phyloP scores from a whole-genome alignment of 92 coral and sea anemone genomes.

The Hydrozoanthus gracilis region DNA sequence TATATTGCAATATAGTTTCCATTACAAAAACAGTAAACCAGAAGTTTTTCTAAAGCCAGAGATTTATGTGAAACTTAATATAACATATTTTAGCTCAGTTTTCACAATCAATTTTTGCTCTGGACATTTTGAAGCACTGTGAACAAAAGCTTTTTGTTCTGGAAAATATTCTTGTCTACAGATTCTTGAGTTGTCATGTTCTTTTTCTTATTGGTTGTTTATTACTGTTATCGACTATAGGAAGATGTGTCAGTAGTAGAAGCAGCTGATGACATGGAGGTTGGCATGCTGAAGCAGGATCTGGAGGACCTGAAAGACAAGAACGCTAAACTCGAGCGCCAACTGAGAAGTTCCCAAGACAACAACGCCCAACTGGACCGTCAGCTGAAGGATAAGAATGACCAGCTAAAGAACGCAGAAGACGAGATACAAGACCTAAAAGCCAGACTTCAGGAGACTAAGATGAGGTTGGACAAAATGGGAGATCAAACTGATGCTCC shows the following conservation, averaged over 20 bases:
- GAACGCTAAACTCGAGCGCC: slow-evolving; percentile 80
- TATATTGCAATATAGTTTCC: neutral
- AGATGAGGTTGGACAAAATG: slow-evolving; percentile 74
- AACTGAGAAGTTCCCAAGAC: slow-evolving; percentile 72
- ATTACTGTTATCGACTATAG: neutral
- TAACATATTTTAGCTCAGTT: neutral
- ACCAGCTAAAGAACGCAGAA: slow-evolving; percentile 78
- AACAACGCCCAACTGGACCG: slow-evolving; percentile 75
- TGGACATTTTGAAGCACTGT: neutral
- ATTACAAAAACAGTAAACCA: neutral
- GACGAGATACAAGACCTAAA: slow-evolving; percentile 89
- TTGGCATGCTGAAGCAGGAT: slow-evolving; percentile 77
- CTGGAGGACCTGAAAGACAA: slow-evolving; percentile 80
- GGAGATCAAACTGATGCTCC: slow-evolving; percentile 93
- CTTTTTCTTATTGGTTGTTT: neutral
- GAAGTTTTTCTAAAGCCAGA: too few species aligned
- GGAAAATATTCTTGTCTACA: too few species aligned
- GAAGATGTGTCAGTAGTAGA: slow-evolving; percentile 48
- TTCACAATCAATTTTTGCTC: neutral
- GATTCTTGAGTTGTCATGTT: too few species aligned
- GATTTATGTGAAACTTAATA: too few species aligned
- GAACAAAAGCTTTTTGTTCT: too few species aligned
- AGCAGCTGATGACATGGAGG: slow-evolving; percentile 82
- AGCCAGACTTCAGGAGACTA: slow-evolving; percentile 78
- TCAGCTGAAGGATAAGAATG: slow-evolving; percentile 67